Conservation (phyloP, 1,140 invertebrate genomes). For the Ceratina japonica region DNA sequence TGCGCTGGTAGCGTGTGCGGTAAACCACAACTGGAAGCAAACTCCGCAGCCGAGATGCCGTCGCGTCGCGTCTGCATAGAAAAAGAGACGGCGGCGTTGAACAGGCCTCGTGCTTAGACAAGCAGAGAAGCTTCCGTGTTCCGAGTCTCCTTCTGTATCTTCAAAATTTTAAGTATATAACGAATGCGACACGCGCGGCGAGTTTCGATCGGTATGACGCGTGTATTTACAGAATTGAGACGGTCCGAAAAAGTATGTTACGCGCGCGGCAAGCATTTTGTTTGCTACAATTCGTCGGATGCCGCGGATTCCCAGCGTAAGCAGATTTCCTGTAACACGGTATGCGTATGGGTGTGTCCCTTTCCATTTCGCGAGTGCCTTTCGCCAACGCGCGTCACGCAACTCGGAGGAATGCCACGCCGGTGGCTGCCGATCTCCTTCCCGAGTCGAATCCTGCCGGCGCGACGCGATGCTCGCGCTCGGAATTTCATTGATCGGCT, state of each 20-base stretch:
- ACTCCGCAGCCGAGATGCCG: constrained; percentile 28
- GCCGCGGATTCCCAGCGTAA: constrained; percentile 33
- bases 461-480: constrained; percentile 24
- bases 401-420: constrained; percentile 38
- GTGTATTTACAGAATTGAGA: no score
- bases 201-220: no score
- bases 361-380: constrained; percentile 61
- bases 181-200: no score
- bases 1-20: constrained; percentile 51
- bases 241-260: no score
- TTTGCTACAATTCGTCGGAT: constrained; percentile 29
- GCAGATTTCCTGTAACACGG: constrained; percentile 49
- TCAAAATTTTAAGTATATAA: no score
- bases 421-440: constrained; percentile 43
- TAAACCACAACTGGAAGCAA: constrained; percentile 30
- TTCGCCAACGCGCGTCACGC: constrained; percentile 52
- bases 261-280: background rate
- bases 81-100: constrained; percentile 20
- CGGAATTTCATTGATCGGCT: constrained; percentile 57
- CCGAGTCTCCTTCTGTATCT: background rate
- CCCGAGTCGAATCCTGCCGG: constrained; percentile 17
- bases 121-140: constrained; percentile 12
- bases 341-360: constrained; percentile 55
- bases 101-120: no score
- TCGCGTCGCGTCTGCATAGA: background rate